Base-by-base conservation (phyloP, 2,888 invertebrate species). In the Dimorphilus gyrociliatus region DNA sequence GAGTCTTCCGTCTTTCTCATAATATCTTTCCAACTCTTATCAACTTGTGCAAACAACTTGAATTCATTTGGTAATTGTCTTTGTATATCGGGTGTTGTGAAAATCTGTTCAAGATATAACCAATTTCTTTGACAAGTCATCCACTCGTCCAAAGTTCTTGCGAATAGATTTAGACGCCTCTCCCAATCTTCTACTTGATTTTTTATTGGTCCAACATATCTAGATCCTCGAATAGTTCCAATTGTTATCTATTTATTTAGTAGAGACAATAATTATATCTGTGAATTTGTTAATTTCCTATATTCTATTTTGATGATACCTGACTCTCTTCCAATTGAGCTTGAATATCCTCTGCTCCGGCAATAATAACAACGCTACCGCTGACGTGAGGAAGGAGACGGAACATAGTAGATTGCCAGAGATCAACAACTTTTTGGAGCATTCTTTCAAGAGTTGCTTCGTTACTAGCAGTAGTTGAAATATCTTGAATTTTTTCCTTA, bases 61-160 rank as follows among this genome's bases (percentile, higher is more conserved):
- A 46, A 50, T 38, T 61, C 61, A 30, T 39, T 49, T 16, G 56
- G 51, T 29, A 61, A 38, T 41, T 60, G 60, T 37, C 60, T 53
- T 34, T 61, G 60, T 32, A 61, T 61, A 33, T 61, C 61, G 6
- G 57, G 55, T 7, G 59, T 55, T 25, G 50, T 49, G 42, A 61
- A 61, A 32, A 61, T 61, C 41, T 60, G 60, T 35, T 61, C 60
- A 32, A 61, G 44, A 42, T 61, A 61, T 3, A 61, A 41, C 56
- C 57, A 60, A 45, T 58, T 58, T 29, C 59, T 43, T 40, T 61
- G 61, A 38, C 60, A 61, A 14, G 41, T 51, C 44, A 61, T 47
- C 61, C 60, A 61, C 41, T 60, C 60, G 32, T 61, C 60, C 30
- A 61, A 38, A 2, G 60, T 60, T 25, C 55, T 47, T 2, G 55